Percentiles rank a stretch among this genome's conserved stretches.
Evolutionary conservation across 1,140 invertebrate genomes (phyloP).

Genomic region (Drosophila jambulina): DNA sequence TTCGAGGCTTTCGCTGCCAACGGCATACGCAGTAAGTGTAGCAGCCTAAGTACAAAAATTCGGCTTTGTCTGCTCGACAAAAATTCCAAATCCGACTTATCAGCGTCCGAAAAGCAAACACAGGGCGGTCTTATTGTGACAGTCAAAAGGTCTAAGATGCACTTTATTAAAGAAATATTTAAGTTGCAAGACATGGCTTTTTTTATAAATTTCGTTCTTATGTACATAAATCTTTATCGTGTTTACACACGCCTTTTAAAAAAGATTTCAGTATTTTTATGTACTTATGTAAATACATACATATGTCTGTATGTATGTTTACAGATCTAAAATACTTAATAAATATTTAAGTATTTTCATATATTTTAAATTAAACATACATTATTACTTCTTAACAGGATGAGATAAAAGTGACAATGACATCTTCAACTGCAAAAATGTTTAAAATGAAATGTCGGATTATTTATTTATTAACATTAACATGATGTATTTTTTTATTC

Average conservation of each 20-base stretch:
- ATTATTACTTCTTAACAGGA: background rate
- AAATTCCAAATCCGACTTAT: conserved; percentile 55
- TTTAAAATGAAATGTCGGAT: background rate
- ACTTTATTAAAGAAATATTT: conserved; percentile 12
- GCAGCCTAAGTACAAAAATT: conserved; percentile 46
- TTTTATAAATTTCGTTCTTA: background rate
- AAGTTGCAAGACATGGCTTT: conserved; percentile 3
- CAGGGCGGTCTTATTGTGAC: conserved; percentile 39
- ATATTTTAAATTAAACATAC: background rate
- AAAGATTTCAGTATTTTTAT: no score
- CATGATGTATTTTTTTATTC: background rate
- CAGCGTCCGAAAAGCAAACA: conserved; percentile 34
- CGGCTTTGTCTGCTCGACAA: conserved; percentile 49
- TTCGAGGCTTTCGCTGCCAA: conserved; percentile 84
- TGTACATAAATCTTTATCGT: background rate
- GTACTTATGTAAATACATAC: background rate
- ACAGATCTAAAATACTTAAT: background rate
- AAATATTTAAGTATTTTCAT: no score
- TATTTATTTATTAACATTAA: background rate
- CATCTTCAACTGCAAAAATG: background rate
- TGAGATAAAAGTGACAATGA: background rate
- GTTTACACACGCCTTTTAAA: background rate
- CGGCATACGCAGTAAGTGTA: conserved; percentile 83
- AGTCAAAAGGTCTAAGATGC: conserved; percentile 25
- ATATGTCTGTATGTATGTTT: no score